These are phyloP conservation scores for Ips nitidus DNA, from an alignment of 1,140 invertebrate genomes.

Conservation along the genomic window DNA sequence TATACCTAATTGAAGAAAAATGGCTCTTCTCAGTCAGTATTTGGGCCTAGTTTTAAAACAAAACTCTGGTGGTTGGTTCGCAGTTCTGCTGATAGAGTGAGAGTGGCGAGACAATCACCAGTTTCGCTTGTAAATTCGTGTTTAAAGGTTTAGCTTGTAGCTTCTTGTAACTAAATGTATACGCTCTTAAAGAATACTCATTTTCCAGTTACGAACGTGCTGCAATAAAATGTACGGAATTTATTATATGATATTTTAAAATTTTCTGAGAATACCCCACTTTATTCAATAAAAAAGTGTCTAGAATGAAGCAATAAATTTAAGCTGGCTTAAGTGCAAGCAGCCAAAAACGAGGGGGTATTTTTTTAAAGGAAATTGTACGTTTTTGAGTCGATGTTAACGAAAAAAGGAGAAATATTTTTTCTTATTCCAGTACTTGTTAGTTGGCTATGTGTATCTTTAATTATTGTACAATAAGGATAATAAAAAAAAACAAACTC, in stretches of 20 bases:
- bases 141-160: slow-evolving; percentile 26
- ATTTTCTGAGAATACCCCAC: too few species aligned
- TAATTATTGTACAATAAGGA: slow-evolving; percentile 43
- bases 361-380: too few species aligned
- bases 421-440: slow-evolving; percentile 47
- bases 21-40: slow-evolving; percentile 32
- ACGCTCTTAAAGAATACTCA: slow-evolving; percentile 41
- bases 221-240: slow-evolving; percentile 3
- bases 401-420: slow-evolving; percentile 18
- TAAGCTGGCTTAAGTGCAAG: too few species aligned
- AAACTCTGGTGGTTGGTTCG: too few species aligned
- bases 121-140: slow-evolving; percentile 11
- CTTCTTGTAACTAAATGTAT: slow-evolving; percentile 44
- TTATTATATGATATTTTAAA: not conserved
- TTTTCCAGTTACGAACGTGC: slow-evolving; percentile 21
- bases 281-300: too few species aligned
- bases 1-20: slow-evolving; percentile 44
- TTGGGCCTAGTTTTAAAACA: slow-evolving; percentile 28
- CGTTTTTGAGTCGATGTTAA: not conserved
- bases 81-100: not conserved
- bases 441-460: slow-evolving; percentile 49
- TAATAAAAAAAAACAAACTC: slow-evolving; percentile 15
- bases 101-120: not conserved
- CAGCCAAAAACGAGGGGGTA: too few species aligned
- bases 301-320: too few species aligned